Evolutionary conservation across 2,888 invertebrate species (phyloP), one percentile per base, ranked within the genome.

Genomic region (Ornithoptera alexandrae): DNA sequence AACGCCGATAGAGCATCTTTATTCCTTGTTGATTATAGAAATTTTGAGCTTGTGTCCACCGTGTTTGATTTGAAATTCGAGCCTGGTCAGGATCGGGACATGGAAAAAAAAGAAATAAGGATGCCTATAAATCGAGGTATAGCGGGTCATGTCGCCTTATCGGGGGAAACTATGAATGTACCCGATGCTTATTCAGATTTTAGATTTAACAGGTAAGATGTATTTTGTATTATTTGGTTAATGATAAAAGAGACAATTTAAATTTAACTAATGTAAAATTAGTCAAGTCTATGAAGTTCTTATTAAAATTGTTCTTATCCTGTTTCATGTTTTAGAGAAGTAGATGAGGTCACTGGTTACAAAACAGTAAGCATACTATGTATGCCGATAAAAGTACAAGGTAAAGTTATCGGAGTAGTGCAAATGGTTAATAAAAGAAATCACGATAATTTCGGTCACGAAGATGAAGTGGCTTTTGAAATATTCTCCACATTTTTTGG

Each of bases 401-500:
- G 95, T 53, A 94, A 93, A 72, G 94, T 97, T 12, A 97, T 97
- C 71, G 97, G 97, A 1, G 97, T 97, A 0, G 97, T 97, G 0
- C 97, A 97, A 88, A 97, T 97, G 97, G 96, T 97, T 0, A 95
- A 95, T 76, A 95, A 95, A 79, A 89, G 93, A 22, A 86, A 88
- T n/a, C 94, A 93, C 0, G 83, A 73, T 82, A 76, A 75, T 18
- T 96, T 94, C 86, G 91, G 91, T 6, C 90, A 86, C 78, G 95
- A 95, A 62, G 97, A 97, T 78, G 97, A 97, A 82, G 95, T 95
- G 68, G 95, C 96, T 0, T 97, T 97, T 85, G 96, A 96, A 83
- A 95, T 95, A 74, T 97, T 97, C 81, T 96, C 97, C 0, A 94
- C 97, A 10, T 97, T 97, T 81, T 97, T 97, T 81, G 97, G 97